Evolutionary conservation across 2,797 vertebrate species (phyloP), one percentile per base, ranked within the genome.

Genomic region (Chloroceryle inda): DNA sequence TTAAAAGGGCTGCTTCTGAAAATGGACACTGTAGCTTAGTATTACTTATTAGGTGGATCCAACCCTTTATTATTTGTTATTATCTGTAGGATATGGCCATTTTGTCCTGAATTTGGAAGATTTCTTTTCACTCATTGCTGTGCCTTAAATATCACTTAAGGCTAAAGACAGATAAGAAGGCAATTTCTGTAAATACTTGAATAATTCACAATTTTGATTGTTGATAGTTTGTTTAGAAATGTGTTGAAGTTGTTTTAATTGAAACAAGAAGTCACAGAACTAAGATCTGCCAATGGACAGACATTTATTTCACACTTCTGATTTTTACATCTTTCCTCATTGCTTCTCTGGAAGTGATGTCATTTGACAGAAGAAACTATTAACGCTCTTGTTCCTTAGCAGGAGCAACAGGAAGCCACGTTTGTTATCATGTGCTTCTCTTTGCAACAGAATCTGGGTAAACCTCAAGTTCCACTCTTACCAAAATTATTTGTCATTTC

Each of bases 311-410:
- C 3, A 1, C 52, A 16, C 44, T 94, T 91, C 77, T 66, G 20
- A 38, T 22, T 24, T 40, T 87, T 49, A 20, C 22, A 76, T 83
- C 55, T 68, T 78, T 44, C 37, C 13, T 95, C 12, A 35, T 59
- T 72, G 67, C 69, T 92, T 81, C 12, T 75, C 33, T 69, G 63
- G 37, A 94, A 89, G 45, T 66, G 75, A 77, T 56, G 53, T 85
- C 75, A 75, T 56, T 79, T 33, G 22, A 83, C 84, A 92, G 68
- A 94, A 89, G 44, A 91, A 85, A 87, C 61, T 91, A 74, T 52
- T 87, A 88, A 50, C 55, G 69, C 71, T 91, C 77, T 40, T 87
- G 44, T 55, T 92, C 61, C 53, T 80, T 7, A 62, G 61, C 3
- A 77, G 78, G 29, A 80, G 52, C 61, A 94, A 68, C 7, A 96